A percentile compares a stretch with the other conserved stretches of the same genome.
phyloP scores from a whole-genome alignment of 2,888 invertebrate genomes.

The Meiosimyza decipiens region DNA sequence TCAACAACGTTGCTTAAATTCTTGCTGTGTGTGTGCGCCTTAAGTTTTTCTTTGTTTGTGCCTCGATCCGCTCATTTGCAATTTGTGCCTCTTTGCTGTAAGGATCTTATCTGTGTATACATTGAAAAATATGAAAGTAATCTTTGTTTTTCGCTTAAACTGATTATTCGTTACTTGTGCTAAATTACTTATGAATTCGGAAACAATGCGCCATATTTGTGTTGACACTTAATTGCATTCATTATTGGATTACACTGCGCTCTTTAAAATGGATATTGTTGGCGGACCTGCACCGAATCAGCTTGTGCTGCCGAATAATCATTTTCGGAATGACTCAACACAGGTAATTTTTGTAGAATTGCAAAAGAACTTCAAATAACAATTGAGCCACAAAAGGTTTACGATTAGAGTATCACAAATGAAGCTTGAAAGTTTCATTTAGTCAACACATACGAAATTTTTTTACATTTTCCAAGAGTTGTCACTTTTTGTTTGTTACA shows the following conservation, averaged over 20 bases:
- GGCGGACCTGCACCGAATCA: conserved; percentile 60
- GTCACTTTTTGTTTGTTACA: no score
- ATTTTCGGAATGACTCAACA: conserved; percentile 65
- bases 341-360: conserved; percentile 55
- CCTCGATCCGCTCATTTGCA: no score
- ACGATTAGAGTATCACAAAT: no score
- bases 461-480: no score
- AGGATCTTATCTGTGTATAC: no score
- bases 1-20: neutral
- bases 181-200: neutral
- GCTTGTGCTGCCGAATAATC: conserved; percentile 66
- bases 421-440: no score
- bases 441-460: no score
- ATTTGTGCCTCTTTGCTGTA: no score
- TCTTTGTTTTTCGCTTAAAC: no score
- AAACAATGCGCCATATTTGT: neutral
- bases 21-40: neutral
- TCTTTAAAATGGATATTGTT: conserved; percentile 63
- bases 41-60: neutral
- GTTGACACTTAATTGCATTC: conserved; percentile 10
- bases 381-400: no score
- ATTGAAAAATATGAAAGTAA: no score
- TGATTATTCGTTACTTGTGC: conserved; percentile 14
- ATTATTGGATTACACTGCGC: neutral
- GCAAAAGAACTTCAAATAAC: no score